Conservation (phyloP, 2,113 vertebrate genomes). For the Myodes glareolus region DNA sequence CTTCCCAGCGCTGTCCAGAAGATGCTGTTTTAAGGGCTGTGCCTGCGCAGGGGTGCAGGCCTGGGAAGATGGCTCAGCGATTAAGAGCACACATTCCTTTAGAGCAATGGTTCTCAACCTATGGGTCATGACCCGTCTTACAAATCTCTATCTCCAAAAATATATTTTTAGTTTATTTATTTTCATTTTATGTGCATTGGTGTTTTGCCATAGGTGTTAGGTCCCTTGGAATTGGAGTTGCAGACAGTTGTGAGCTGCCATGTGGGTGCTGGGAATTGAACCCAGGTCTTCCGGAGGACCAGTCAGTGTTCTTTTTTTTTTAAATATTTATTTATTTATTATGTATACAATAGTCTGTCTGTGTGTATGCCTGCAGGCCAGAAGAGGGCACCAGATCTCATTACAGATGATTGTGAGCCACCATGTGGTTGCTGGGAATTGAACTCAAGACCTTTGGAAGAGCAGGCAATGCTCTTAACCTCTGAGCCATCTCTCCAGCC, state of each 20-base stretch:
- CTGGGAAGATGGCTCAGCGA: too few species aligned
- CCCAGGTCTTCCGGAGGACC: not conserved
- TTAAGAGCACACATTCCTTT: not conserved
- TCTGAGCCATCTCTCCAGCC: too few species aligned
- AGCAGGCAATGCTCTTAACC: too few species aligned
- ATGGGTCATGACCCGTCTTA: not conserved
- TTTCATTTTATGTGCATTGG: not conserved
- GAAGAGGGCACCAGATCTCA: too few species aligned
- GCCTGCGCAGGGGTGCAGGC: rapidly evolving
- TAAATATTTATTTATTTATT: too few species aligned
- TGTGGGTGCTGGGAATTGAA: not conserved
- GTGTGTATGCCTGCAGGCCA: too few species aligned
- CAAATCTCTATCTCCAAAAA: not conserved
- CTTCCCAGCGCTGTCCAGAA: not conserved
- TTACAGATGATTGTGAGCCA: too few species aligned
- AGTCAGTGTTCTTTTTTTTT: not conserved
- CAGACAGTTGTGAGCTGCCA: not conserved
- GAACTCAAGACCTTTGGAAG: too few species aligned
- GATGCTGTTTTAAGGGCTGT: not conserved
- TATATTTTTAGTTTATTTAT: not conserved
- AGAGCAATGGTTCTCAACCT: not conserved
- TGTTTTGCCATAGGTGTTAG: not conserved
- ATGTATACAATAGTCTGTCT: too few species aligned
- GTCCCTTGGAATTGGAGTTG: not conserved
- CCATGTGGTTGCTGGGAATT: too few species aligned